These are phyloP conservation scores for Coptodon rendalli DNA, from an alignment of 2,113 vertebrate genomes.

Conservation along the genomic window DNA sequence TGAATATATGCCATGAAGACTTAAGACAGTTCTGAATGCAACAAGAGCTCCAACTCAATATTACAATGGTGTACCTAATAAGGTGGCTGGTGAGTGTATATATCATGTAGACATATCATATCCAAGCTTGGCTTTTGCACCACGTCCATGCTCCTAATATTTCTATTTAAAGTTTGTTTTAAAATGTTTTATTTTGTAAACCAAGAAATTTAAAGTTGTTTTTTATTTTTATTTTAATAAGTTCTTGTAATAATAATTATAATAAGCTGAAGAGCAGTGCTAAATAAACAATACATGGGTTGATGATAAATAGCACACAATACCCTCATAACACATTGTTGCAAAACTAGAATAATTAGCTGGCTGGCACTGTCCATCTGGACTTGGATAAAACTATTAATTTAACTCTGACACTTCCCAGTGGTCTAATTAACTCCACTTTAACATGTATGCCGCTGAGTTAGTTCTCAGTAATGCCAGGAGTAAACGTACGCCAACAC, in stretches of 20 bases:
- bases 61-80: background rate
- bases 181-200: background rate
- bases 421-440: conserved; percentile 27
- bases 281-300: background rate
- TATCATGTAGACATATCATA: background rate
- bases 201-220: background rate
- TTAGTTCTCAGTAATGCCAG: background rate
- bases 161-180: background rate
- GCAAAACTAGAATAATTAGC: background rate
- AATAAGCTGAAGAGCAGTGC: background rate
- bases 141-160: background rate
- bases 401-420: conserved; percentile 35
- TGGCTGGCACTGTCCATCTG: conserved; percentile 15
- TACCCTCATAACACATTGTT: background rate
- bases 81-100: background rate
- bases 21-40: background rate
- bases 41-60: background rate
- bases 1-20: background rate
- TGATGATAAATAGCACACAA: background rate
- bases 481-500: background rate
- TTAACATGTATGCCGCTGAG: conserved; percentile 2
- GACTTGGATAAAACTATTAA: conserved; percentile 17
- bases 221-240: background rate
- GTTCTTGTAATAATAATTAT: background rate
- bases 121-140: background rate